Evolutionary conservation across 2,888 invertebrate genomes (phyloP), one percentile per base, ranked within the genome.

Genomic region (Oxystoma pomonae): DNA sequence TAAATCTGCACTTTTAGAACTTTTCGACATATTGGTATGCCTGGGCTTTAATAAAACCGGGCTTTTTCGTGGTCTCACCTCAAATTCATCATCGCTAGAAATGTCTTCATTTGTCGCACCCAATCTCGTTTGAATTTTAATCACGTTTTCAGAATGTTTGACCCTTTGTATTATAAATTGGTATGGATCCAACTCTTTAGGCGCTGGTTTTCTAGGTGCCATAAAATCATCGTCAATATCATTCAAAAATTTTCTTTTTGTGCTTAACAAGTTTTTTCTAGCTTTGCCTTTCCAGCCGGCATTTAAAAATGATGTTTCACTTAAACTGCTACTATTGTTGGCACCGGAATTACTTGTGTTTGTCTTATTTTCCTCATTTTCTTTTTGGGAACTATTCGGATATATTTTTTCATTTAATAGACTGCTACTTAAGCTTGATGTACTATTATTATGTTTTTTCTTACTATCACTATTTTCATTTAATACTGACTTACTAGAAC

Each of bases 11-110:
- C n/a, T n/a, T n/a, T n/a, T n/a, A n/a, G n/a, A n/a, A n/a, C 5
- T 35, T 12, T 35, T 35, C 5, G 35, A 12, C 12, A 35, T 12
- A 12, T 35, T 35, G 35, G 35, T 35, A 35, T 12, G 3, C 12
- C 12, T 35, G 1, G 58, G 65, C 58, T 58, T 62, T 57, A 60
- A 57, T 58, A 50, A 62, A n/a, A 65, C 58, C 3, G 61, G 60
- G 50, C 64, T 64, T 16, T 20, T 57, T 19, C 50, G 51, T 16
- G 68, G 66, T 2, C 60, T 64, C 0, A 60, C 59, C 51, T 73
- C 74, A 64, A 74, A 74, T 53, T 73, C 73, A 62, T 72, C 72
- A 51, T 73, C 72, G 57, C 73, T 74, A 2, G 55, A 20, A 49
- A 18, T 9, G 9, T 57, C 18, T 57, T n/a, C 5, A 59, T 16